Percentiles rank a stretch among this genome's conserved stretches.
Evolutionary conservation across 2,888 invertebrate genomes (phyloP).

Genomic region (Slavum lentiscoides): DNA sequence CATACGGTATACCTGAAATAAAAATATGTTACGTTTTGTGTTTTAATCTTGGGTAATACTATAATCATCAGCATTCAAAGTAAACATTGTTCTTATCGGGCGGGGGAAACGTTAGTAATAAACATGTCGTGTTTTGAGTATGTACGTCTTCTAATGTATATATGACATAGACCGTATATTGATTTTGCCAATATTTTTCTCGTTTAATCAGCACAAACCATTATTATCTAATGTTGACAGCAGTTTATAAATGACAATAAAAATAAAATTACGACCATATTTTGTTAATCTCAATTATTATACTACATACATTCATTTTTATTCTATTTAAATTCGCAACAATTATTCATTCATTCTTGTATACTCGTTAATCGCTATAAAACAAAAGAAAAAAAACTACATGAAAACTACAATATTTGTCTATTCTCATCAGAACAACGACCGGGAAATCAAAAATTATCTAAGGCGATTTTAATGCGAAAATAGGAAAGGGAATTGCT

Average conservation of each 20-base stretch:
- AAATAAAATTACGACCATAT: background rate
- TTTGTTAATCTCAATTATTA: background rate
- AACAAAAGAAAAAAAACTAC: too few species aligned
- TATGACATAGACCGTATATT: background rate
- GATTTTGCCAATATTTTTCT: background rate
- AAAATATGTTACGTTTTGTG: background rate
- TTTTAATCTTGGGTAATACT: background rate
- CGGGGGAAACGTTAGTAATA: background rate
- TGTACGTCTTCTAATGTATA: background rate
- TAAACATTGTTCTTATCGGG: conserved; percentile 9
- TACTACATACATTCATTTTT: background rate
- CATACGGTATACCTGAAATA: conserved; percentile 72
- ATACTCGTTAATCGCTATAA: too few species aligned
- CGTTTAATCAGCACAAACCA: background rate
- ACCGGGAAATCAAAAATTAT: too few species aligned
- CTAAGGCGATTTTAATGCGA: too few species aligned
- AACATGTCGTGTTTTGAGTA: background rate
- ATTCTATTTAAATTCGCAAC: background rate
- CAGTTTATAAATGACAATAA: background rate
- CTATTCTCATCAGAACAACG: too few species aligned
- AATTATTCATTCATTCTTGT: background rate
- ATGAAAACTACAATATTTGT: too few species aligned
- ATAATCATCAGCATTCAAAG: background rate
- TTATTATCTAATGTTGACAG: background rate
- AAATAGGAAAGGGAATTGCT: too few species aligned